A percentile compares a stretch with the other conserved stretches of the same genome.
These are phyloP conservation scores for Anser cygnoides DNA, from an alignment of 2,113 vertebrate species.

Conservation along the genomic window DNA sequence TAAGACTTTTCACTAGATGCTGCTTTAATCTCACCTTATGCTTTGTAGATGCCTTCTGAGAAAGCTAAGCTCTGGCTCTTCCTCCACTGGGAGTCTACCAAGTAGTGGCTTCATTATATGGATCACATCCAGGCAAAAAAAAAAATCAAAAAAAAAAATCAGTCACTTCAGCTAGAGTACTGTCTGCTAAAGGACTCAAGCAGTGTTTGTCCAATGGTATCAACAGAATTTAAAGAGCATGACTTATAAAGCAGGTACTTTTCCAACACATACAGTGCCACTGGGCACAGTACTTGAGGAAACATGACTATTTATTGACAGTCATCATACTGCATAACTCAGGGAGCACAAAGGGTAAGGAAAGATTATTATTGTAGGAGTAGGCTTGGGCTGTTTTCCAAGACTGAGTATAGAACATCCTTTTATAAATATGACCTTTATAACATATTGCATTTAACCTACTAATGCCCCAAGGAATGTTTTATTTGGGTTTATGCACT, in stretches of 20 bases:
- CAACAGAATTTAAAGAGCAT: background rate
- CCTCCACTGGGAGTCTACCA: background rate
- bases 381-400: constrained; percentile 34
- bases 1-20: background rate
- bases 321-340: background rate
- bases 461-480: background rate
- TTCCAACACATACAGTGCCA: background rate
- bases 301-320: background rate
- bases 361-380: background rate
- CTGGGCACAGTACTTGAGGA: background rate
- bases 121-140: background rate
- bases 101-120: background rate
- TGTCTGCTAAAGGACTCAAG: background rate
- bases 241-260: background rate
- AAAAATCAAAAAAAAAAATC: background rate
- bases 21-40: background rate
- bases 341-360: background rate
- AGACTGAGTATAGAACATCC: background rate
- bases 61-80: background rate
- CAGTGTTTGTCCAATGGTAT: background rate
- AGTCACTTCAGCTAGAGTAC: background rate
- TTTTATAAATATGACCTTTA: constrained; percentile 15
- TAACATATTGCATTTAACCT: background rate
- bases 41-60: background rate
- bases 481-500: background rate